Percentiles rank a stretch among this genome's conserved stretches.
Evolutionary conservation across 35 echinoderm and acorn worm genomes (phyloP).

Genomic region (Ptychodera flava): DNA sequence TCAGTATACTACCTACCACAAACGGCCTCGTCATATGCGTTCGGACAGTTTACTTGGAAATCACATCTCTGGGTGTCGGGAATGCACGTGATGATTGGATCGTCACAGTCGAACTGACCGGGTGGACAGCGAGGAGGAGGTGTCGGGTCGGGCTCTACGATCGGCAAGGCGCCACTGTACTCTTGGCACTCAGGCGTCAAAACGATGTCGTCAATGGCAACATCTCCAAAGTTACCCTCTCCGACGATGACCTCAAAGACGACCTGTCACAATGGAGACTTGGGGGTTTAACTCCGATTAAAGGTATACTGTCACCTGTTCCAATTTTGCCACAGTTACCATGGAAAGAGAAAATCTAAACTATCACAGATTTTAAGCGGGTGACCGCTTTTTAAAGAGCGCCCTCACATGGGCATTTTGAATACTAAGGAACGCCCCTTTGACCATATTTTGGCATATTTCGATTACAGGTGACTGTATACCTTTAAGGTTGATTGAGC

Average conservation of each 20-base stretch:
- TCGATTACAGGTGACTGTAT: no score
- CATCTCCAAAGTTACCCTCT: slow-evolving; percentile 33
- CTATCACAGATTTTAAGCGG: no score
- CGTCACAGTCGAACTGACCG: neutral
- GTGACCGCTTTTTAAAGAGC: no score
- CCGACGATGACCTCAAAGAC: slow-evolving; percentile 57
- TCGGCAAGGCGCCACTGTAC: neutral
- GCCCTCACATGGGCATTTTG: no score
- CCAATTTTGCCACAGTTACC: no score
- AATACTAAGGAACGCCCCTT: no score
- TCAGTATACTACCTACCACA: no score
- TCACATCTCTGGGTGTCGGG: neutral
- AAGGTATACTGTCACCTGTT: no score
- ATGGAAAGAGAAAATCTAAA: no score
- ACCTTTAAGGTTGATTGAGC: no score
- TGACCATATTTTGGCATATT: no score
- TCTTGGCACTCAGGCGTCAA: neutral
- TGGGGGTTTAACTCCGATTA: no score
- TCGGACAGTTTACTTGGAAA: neutral
- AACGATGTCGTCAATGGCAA: slow-evolving; percentile 47
- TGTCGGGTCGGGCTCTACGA: neutral
- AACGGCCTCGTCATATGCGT: neutral
- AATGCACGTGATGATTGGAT: neutral
- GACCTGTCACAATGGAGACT: slow-evolving; percentile 16
- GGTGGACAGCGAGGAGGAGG: neutral